Evolutionary conservation across 2,888 invertebrate genomes (phyloP).

Genomic region (Gibbula magus): DNA sequence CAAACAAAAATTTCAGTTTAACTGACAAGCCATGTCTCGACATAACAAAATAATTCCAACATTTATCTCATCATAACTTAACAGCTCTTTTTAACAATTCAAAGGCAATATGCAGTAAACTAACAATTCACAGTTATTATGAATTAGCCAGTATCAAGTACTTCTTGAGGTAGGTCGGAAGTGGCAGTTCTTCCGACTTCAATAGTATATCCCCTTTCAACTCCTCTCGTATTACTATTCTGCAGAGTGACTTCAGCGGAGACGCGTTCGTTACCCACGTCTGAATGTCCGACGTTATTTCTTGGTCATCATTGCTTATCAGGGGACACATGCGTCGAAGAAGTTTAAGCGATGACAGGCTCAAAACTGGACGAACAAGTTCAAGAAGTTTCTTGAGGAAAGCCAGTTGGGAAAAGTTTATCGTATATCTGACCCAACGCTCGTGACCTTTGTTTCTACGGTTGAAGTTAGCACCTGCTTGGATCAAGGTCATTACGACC

Average conservation of each 20-base stretch:
- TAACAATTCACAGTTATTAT: neutral
- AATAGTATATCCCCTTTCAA: conserved; percentile 49
- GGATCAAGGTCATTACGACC: conserved; percentile 38
- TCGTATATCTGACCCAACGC: conserved; percentile 30
- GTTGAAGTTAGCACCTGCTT: conserved; percentile 42
- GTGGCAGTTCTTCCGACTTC: conserved; percentile 42
- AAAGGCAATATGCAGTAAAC: neutral
- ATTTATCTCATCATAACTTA: neutral
- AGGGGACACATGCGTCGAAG: neutral
- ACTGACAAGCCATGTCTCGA: neutral
- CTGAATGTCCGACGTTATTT: neutral
- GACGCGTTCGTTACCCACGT: neutral
- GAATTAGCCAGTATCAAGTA: neutral
- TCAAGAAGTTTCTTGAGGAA: conserved; percentile 26
- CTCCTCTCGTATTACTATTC: conserved; percentile 46
- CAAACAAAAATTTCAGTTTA: neutral
- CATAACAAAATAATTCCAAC: neutral
- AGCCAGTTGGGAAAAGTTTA: conserved; percentile 23
- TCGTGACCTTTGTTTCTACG: conserved; percentile 32
- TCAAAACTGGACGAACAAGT: conserved; percentile 31
- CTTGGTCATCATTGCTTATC: neutral
- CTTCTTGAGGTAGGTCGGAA: conserved; percentile 45
- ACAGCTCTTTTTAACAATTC: neutral
- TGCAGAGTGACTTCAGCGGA: conserved; percentile 45
- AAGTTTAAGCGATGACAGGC: neutral